Conservation (phyloP, 2,888 invertebrate species). For the Mesoligia furuncula region DNA sequence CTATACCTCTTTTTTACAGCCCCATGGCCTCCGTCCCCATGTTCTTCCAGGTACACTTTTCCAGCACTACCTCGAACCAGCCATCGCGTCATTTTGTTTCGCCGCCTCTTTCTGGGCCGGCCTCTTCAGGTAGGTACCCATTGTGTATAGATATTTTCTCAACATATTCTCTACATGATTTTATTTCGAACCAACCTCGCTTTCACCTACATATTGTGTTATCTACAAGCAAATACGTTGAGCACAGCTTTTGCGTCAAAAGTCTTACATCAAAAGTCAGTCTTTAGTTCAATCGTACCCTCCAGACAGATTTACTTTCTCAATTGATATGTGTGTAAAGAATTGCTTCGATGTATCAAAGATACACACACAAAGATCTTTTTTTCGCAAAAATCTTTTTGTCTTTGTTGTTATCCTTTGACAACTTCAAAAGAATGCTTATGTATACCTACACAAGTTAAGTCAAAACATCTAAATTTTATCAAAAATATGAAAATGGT, state of each 20-base stretch:
- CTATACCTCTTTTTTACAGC: no score
- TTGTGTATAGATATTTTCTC: background rate
- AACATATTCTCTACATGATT: background rate
- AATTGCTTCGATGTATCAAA: slow-evolving; percentile 3
- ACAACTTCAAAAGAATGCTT: slow-evolving; percentile 5
- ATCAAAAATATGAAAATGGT: slow-evolving; percentile 3
- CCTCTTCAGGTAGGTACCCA: background rate
- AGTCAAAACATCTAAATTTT: background rate
- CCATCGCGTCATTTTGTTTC: background rate
- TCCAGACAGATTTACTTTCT: background rate
- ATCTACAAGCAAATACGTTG: background rate
- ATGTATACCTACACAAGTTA: background rate
- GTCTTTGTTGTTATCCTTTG: slow-evolving; percentile 13
- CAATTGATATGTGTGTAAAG: background rate
- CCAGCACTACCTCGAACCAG: background rate
- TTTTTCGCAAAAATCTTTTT: slow-evolving; percentile 14
- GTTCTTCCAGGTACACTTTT: background rate
- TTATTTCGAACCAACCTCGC: background rate
- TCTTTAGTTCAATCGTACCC: background rate
- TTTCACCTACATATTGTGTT: background rate
- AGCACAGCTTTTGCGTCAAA: background rate
- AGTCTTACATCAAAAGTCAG: background rate
- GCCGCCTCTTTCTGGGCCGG: background rate
- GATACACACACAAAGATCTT: background rate
- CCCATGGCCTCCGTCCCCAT: no score